Evolutionary conservation across 2,113 vertebrate species (phyloP), one percentile per base, ranked within the genome.

Genomic region (Megaptera novaeangliae): DNA sequence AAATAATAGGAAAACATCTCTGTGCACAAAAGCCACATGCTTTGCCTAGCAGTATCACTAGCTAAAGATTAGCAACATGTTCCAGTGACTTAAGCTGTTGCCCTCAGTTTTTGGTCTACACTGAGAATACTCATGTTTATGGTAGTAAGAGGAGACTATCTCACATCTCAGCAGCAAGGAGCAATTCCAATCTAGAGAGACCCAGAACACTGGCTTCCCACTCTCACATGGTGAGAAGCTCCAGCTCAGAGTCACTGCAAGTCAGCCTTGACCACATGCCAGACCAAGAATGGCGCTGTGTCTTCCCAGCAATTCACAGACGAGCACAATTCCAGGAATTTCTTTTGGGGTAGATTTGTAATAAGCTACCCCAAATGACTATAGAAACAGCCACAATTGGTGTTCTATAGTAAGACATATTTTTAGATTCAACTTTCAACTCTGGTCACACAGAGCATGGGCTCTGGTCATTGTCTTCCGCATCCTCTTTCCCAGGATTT

Each of bases 341-440:
- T 94, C 88, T 94, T 92, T 91, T 74, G 17, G 92, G 72, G 85
- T 82, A 71, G 94, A 95, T 92, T 77, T 66, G 95, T 97, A 92
- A 94, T 46, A 46, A 88, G 80, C 96, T 92, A 41, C 41, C 90
- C 17, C 13, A 82, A 93, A 86, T 89, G 90, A 49, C 96, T 95
- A 93, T 85, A 74, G 96, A 90, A 89, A 61, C 69, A 41, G 91
- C 49, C 88, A 97, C 97, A 97, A 98, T 97, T 93, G 88, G n/a
- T 88, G 96, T 97, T 96, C 97, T 98, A 98, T 97, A 88, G 93
- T 72, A 91, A 97, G 96, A 93, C 85, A 12, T 97, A 98, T 97
- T 98, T 98, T 98, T 98, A 97, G 96, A 95, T 72, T 96, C 97
- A 93, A 88, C 96, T 97, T 88, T 96, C 80, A 78, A 94, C 94